Conservation (phyloP, 2,113 vertebrate genomes). For the Hypanus sabinus region DNA sequence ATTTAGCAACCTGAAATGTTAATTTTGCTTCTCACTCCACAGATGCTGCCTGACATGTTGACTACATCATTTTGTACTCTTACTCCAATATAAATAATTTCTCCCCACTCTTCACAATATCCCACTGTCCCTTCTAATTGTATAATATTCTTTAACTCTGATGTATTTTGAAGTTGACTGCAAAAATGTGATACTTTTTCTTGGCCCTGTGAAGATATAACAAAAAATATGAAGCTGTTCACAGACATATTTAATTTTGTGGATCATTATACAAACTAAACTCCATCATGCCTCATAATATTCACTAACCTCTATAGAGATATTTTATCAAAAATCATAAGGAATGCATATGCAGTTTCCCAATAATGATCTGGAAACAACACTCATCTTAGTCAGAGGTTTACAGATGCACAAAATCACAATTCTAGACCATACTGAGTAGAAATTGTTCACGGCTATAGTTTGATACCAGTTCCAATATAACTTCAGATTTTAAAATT, state of each 20-base stretch:
- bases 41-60: too few relatives aligned
- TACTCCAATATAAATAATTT: not conserved
- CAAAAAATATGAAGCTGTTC: not conserved
- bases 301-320: not conserved
- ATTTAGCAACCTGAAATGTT: too few relatives aligned
- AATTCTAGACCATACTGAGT: not conserved
- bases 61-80: too few relatives aligned
- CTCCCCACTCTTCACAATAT: too few relatives aligned
- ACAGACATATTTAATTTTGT: not conserved
- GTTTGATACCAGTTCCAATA: not conserved
- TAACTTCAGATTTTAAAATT: not conserved
- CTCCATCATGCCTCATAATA: not conserved
- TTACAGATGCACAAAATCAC: not conserved
- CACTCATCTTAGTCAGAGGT: not conserved
- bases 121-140: not conserved
- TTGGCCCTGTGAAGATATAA: not conserved
- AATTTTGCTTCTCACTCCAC: not conserved
- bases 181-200: not conserved
- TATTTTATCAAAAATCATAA: not conserved
- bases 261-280: not conserved
- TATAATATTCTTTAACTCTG: not conserved
- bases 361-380: not conserved
- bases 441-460: not conserved
- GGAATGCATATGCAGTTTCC: not conserved
- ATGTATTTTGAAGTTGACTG: not conserved